Evolutionary conservation across 1,140 invertebrate species (phyloP), one percentile per base, ranked within the genome.

Genomic region (Triops cancriformis): DNA sequence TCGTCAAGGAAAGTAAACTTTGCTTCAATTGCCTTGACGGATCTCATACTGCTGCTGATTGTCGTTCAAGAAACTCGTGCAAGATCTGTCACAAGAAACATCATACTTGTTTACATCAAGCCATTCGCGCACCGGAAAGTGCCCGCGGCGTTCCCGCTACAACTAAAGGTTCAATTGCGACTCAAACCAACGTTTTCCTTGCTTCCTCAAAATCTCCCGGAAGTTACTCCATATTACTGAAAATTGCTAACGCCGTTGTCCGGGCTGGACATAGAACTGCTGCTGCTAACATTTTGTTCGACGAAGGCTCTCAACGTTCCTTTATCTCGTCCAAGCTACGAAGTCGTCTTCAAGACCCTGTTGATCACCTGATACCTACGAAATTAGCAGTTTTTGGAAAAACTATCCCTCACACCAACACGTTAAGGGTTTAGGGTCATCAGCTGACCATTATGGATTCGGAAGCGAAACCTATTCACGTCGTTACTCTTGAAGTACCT

Each of bases 91-190:
- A 72, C 2, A 75, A 31, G 2, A 26, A 27, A 42, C 76, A 77
- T 64, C 76, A 77, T 14, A 73, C 76, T 41, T 72, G 76, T 73
- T 72, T 77, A 11, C 76, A 77, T 73, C 31, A 75, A 10, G n/a
- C 72, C 64, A 27, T 11, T 51, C 43, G 43, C 43, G 43, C 4
- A 26, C 74, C 74, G 43, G 31, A 12, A n/a, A 11, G 74, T 26
- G 74, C 9, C 28, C 2, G n/a, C 26, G 74, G 31, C 18, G 26
- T 43, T 41, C 6, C 74, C 10, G 74, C 43, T 23, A 75, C 31
- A 41, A 75, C 74, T 23, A n/a, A 26, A 75, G 74, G 28, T 26
- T 75, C 74, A 1, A 75, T 27, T 75, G 31, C 74, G 11, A 26
- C 5, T 75, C 1, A 45, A 45, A 45, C 43, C 3, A 12, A 45